Conservation (phyloP, 2,888 invertebrate genomes). For the Gryllus longicercus region DNA sequence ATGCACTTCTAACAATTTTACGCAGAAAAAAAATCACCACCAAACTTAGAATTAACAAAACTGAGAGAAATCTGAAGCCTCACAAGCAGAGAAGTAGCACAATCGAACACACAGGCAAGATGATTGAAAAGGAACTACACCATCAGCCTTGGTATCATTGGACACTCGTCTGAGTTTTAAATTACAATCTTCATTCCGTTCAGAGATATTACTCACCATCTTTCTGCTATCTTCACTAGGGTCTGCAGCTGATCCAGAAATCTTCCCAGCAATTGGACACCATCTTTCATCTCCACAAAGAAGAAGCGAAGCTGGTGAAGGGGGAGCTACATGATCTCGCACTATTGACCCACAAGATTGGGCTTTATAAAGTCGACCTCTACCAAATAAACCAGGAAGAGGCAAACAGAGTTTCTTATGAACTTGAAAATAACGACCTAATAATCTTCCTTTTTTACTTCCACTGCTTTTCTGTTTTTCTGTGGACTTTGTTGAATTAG, state of each 20-base stretch:
- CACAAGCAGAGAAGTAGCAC: constrained; percentile 55
- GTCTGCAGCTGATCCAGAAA: constrained; percentile 46
- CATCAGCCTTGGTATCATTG: constrained; percentile 30
- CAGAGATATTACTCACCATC: constrained; percentile 27
- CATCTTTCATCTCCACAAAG: constrained; percentile 46
- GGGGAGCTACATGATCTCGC: constrained; percentile 52
- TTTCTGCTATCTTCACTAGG: constrained; percentile 25
- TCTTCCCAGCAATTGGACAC: constrained; percentile 47
- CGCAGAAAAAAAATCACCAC: no score
- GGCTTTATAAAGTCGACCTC: constrained; percentile 58
- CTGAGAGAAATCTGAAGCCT: constrained; percentile 57
- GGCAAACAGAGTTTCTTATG: constrained; percentile 63
- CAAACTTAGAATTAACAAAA: constrained; percentile 51
- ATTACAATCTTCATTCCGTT: not conserved
- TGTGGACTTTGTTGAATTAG: constrained; percentile 26
- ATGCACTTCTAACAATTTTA: no score
- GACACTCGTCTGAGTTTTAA: not conserved
- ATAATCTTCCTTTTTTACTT: constrained; percentile 55
- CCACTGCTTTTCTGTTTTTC: constrained; percentile 45
- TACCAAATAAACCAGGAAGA: constrained; percentile 55
- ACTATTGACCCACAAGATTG: constrained; percentile 61
- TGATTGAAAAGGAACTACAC: constrained; percentile 46
- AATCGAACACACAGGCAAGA: constrained; percentile 52
- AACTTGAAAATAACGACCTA: constrained; percentile 67
- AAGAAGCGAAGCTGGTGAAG: constrained; percentile 45